These are phyloP conservation scores for Malurus alboscapulatus DNA, from an alignment of 2,113 vertebrate genomes.

Conservation along the genomic window DNA sequence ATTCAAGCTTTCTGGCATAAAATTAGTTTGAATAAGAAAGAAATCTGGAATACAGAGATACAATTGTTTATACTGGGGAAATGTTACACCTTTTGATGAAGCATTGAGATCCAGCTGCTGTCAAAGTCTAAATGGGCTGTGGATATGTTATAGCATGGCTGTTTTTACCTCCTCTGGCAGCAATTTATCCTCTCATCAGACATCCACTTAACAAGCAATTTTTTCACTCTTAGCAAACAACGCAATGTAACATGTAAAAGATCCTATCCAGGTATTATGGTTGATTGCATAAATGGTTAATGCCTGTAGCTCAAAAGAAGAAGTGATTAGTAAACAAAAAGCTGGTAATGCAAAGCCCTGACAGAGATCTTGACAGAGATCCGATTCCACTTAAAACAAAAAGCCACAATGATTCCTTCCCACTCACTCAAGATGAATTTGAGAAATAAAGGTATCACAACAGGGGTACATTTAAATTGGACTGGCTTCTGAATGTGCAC, in stretches of 20 bases:
- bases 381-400: constrained; percentile 38
- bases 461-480: constrained; percentile 25
- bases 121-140: neutral
- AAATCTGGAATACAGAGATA: neutral
- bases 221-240: constrained; percentile 12
- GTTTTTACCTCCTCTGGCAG: neutral
- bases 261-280: neutral
- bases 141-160: neutral
- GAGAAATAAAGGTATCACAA: constrained; percentile 41
- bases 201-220: neutral
- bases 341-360: constrained; percentile 2
- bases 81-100: constrained; percentile 16
- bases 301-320: neutral
- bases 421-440: constrained; percentile 11
- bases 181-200: constrained; percentile 23
- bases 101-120: neutral
- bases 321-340: constrained; percentile 17
- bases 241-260: constrained; percentile 12
- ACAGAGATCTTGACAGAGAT: constrained; percentile 18
- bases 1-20: neutral
- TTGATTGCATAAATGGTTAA: constrained; percentile 36
- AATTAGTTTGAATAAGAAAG: constrained; percentile 9
- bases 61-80: neutral
- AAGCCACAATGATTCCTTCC: neutral
- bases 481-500: neutral